A percentile compares a stretch with the other conserved stretches of the same genome.
phyloP scores from a whole-genome alignment of 2,113 vertebrate genomes.

The Bos indicus region DNA sequence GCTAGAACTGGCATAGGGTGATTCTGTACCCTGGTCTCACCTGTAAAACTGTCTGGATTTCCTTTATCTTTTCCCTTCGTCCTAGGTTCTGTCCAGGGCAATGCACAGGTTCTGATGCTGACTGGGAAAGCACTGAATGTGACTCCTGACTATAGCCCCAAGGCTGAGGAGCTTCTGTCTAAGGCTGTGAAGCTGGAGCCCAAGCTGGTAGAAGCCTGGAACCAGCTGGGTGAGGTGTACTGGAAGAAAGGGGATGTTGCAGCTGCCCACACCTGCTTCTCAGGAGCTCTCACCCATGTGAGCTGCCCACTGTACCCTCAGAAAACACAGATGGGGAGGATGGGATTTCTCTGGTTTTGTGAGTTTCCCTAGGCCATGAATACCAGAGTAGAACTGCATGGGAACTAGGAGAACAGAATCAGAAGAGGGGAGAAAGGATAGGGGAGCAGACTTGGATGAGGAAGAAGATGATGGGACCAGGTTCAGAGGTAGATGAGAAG shows the following conservation, averaged over 20 bases:
- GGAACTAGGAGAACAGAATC: slow-evolving; percentile 20
- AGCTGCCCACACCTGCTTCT: slow-evolving; percentile 90
- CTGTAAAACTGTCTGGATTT: background rate
- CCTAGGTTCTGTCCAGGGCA: slow-evolving; percentile 81
- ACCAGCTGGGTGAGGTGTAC: slow-evolving; percentile 92
- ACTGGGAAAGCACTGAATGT: slow-evolving; percentile 89
- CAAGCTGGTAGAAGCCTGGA: slow-evolving; percentile 90
- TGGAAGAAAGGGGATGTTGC: slow-evolving; percentile 92
- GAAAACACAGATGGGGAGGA: background rate
- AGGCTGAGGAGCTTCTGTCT: slow-evolving; percentile 87
- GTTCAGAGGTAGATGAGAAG: background rate
- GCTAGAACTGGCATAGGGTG: background rate
- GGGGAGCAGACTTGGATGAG: background rate
- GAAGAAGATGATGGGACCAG: background rate
- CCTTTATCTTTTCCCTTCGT: background rate
- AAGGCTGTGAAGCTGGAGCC: slow-evolving; percentile 92
- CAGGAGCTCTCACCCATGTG: slow-evolving; percentile 89
- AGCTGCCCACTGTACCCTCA: background rate
- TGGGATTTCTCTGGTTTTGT: background rate
- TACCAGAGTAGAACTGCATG: background rate
- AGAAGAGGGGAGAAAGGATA: background rate
- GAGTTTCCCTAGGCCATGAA: background rate
- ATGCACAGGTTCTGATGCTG: slow-evolving; percentile 84
- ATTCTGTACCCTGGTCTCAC: background rate
- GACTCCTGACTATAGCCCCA: slow-evolving; percentile 79